Evolutionary conservation across 2,888 invertebrate species (phyloP).

Genomic region (Meandrusa payeni): DNA sequence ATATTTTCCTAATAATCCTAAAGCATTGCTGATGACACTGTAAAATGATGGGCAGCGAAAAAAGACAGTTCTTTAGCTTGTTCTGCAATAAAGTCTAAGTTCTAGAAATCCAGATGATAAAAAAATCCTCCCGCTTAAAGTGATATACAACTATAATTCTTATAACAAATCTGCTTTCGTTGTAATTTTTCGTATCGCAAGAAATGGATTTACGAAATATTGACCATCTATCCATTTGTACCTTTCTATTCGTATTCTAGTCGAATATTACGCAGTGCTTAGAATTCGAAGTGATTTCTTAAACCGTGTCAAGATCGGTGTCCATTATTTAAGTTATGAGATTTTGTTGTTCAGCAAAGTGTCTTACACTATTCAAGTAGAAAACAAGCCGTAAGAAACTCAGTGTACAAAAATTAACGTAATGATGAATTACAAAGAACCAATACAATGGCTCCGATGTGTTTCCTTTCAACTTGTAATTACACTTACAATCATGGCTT

Average conservation of each 20-base stretch:
- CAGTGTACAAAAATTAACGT: slow-evolving; percentile 34
- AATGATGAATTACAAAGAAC: slow-evolving; percentile 35
- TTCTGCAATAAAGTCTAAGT: too few species aligned
- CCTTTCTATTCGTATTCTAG: slow-evolving; percentile 61
- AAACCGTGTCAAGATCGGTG: slow-evolving; percentile 73
- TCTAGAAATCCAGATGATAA: too few species aligned
- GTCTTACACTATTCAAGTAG: slow-evolving; percentile 43
- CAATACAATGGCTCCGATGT: slow-evolving; percentile 37
- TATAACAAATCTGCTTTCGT: too few species aligned
- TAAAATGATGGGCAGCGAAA: too few species aligned
- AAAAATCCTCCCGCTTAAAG: too few species aligned
- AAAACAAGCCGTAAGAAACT: slow-evolving; percentile 43
- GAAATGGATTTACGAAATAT: slow-evolving; percentile 45
- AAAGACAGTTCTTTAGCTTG: too few species aligned
- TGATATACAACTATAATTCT: too few species aligned
- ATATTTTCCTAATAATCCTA: too few species aligned
- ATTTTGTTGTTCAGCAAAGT: slow-evolving; percentile 41
- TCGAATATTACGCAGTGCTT: slow-evolving; percentile 53
- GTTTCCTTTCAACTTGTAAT: slow-evolving; percentile 43
- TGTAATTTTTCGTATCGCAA: too few species aligned
- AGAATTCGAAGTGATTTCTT: slow-evolving; percentile 62
- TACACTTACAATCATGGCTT: slow-evolving; percentile 35
- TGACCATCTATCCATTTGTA: slow-evolving; percentile 39
- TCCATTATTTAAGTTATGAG: slow-evolving; percentile 56
- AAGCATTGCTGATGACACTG: too few species aligned